Conservation (phyloP, 2,113 vertebrate genomes). For the Daphoenositta chrysoptera region DNA sequence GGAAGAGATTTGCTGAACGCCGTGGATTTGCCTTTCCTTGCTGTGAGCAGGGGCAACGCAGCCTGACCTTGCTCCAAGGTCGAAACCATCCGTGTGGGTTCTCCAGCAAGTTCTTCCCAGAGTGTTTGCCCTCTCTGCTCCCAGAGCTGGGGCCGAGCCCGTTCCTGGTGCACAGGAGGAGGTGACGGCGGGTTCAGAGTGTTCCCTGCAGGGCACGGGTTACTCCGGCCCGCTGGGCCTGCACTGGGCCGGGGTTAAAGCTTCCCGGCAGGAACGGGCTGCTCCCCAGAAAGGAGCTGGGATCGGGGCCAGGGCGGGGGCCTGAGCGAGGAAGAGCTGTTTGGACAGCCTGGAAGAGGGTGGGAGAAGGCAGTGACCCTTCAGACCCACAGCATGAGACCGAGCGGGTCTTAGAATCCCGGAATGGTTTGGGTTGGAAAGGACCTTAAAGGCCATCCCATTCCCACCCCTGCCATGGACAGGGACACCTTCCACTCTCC, state of each 20-base stretch:
- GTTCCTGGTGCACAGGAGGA: not conserved
- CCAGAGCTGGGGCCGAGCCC: not conserved
- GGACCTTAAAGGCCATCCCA: not conserved
- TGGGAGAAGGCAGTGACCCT: not conserved
- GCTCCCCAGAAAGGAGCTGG: not conserved
- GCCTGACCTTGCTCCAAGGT: slow-evolving; percentile 32
- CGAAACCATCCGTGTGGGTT: not conserved
- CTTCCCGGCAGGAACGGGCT: not conserved
- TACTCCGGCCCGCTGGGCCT: not conserved
- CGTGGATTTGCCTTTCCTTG: not conserved
- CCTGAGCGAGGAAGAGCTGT: not conserved
- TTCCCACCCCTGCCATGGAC: not conserved
- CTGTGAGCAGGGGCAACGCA: not conserved
- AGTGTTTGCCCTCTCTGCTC: not conserved
- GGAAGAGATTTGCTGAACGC: slow-evolving; percentile 37
- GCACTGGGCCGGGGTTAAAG: not conserved
- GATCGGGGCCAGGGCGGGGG: not conserved
- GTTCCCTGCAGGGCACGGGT: not conserved
- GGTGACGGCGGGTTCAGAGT: not conserved
- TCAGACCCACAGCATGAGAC: rapidly evolving
- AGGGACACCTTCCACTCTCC: not conserved
- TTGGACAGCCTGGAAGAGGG: not conserved
- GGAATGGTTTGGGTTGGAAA: not conserved
- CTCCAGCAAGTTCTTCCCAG: not conserved
- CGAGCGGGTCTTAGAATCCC: not conserved